Evolutionary conservation across 2,797 vertebrate species (phyloP).

Genomic region (Cyprinella venusta): DNA sequence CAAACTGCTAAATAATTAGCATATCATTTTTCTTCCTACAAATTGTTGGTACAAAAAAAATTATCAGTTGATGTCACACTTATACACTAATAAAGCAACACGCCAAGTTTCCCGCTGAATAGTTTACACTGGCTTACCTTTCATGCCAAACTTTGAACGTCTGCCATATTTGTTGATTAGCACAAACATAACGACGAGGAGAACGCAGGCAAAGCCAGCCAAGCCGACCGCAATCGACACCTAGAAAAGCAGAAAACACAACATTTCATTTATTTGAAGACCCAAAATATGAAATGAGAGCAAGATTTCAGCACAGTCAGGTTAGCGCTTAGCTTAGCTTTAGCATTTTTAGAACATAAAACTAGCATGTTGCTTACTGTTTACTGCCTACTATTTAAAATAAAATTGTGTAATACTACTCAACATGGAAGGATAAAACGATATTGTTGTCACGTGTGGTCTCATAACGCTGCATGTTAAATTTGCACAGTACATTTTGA

Average conservation of each 20-base stretch:
- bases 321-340: conserved; percentile 3
- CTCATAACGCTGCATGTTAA: not conserved
- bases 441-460: not conserved
- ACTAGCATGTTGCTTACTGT: not conserved
- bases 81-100: conserved; percentile 28
- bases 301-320: not conserved
- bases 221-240: conserved; percentile 92
- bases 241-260: conserved; percentile 68
- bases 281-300: conserved; percentile 1
- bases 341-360: not conserved
- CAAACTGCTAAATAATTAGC: not conserved
- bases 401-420: not conserved
- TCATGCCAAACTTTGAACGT: conserved; percentile 95
- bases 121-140: conserved; percentile 80
- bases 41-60: conserved; percentile 2
- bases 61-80: conserved; percentile 25
- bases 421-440: not conserved
- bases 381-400: not conserved
- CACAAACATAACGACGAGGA: conserved; percentile 90
- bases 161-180: conserved; percentile 96
- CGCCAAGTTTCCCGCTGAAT: conserved; percentile 38
- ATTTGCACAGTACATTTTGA: not conserved
- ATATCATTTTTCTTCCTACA: not conserved
- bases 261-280: conserved; percentile 1
- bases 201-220: conserved; percentile 89